Base-by-base conservation (phyloP, 2,888 invertebrate species). In the Diaphora mendica region DNA sequence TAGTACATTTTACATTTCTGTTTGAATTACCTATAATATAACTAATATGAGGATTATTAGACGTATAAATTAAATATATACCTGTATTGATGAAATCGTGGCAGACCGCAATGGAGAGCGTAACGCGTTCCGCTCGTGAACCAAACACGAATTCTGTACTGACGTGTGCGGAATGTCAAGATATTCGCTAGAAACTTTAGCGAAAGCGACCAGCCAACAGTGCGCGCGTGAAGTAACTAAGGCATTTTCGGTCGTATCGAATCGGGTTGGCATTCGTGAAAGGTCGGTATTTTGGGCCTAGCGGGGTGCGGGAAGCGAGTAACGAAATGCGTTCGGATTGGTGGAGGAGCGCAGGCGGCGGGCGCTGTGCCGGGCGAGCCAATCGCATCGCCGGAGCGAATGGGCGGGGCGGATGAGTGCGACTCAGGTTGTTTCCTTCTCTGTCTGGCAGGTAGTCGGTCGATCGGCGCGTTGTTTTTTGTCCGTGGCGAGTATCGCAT, bases 241-340 rank as follows among this genome's bases (percentile, higher is more conserved):
- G 94, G 94, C 94, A 94, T 91, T 93, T 93, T 94, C 93, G 93
- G 93, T 95, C 95, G 95, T 94, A 91, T 93, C 92, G 92, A 94
- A 95, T 95, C 95, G 95, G 93, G 91, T 88, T 91, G 91, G 93
- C 92, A 93, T 92, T 95, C 95, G 95, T 95, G 94, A 93, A 93
- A 93, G 92, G 94, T 94, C 95, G 95, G 92, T 88, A 91, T 92
- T 92, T 92, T 90, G 90, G 90, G 90, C 88, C 85, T 80, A 76
- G 92, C 90, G 93, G 93, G 91, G 91, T 76, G 93, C 91, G 94
- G 92, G 95, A 90, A 89, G 92, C 87, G 88, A 76, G 82, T 76
- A 77, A 79, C 82, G 81, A 85, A 86, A 83, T 85, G 84, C 82
- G 74, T 68, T 74, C 75, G 77, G 88, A 94, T 94, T 94, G 94